Conservation (phyloP, 2,888 invertebrate species). For the Aphodius sticticus region DNA sequence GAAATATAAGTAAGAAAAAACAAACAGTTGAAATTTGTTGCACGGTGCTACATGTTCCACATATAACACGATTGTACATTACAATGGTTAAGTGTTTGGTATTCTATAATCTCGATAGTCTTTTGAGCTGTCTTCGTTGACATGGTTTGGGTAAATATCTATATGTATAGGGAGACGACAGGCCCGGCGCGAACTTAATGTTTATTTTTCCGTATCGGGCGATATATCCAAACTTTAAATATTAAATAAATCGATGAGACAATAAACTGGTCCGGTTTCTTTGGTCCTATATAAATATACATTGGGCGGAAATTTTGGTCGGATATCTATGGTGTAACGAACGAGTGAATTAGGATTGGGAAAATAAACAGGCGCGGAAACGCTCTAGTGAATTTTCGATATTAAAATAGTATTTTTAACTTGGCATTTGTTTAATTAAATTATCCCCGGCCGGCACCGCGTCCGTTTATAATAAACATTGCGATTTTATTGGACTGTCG, state of each 20-base stretch:
- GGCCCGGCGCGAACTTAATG: not conserved
- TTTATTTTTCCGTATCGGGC: not conserved
- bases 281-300: not conserved
- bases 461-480: constrained; percentile 4
- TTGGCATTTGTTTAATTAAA: not conserved
- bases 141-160: too few relatives aligned
- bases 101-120: too few relatives aligned
- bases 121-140: too few relatives aligned
- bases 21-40: too few relatives aligned
- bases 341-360: not conserved
- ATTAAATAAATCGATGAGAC: not conserved
- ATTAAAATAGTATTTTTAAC: constrained; percentile 4
- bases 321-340: not conserved
- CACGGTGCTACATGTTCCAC: too few relatives aligned
- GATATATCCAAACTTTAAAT: not conserved
- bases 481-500: not conserved
- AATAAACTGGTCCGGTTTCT: not conserved
- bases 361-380: not conserved
- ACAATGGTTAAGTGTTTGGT: too few relatives aligned
- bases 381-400: not conserved
- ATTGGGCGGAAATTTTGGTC: not conserved
- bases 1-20: too few relatives aligned
- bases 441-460: not conserved
- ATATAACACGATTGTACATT: too few relatives aligned
- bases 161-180: not conserved